A percentile compares a stretch with the other conserved stretches of the same genome.
Evolutionary conservation across 1,140 invertebrate species (phyloP).

Genomic region (Carposina sasakii): DNA sequence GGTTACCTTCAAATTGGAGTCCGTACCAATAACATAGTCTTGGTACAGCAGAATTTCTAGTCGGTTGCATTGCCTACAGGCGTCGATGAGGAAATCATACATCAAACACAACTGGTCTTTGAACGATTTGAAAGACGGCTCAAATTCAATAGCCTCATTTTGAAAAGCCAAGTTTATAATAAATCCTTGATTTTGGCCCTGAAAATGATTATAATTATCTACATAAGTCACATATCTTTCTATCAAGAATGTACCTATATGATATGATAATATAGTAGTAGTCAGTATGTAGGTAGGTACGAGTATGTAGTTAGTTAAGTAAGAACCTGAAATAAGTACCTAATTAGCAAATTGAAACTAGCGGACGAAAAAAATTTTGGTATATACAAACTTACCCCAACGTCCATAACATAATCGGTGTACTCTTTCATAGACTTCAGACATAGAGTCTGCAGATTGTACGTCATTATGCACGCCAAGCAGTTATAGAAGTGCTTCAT

Average conservation of each 20-base stretch:
- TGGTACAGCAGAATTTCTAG: slow-evolving; percentile 82
- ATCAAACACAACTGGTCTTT: slow-evolving; percentile 79
- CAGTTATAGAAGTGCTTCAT: slow-evolving; percentile 88
- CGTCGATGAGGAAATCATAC: slow-evolving; percentile 81
- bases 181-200: slow-evolving; percentile 83
- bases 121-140: slow-evolving; percentile 85
- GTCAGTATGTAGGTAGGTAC: background rate
- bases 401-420: slow-evolving; percentile 82
- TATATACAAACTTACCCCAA: slow-evolving; percentile 81
- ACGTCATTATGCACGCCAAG: slow-evolving; percentile 88
- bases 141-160: slow-evolving; percentile 81
- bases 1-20: slow-evolving; percentile 44
- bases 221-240: too few relatives aligned
- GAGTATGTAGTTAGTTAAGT: background rate
- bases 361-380: too few relatives aligned
- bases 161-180: slow-evolving; percentile 80
- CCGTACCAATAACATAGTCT: slow-evolving; percentile 63
- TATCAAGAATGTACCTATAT: background rate
- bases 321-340: too few relatives aligned
- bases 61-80: slow-evolving; percentile 79
- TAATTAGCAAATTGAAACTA: too few relatives aligned
- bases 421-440: slow-evolving; percentile 87
- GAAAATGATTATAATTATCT: slow-evolving; percentile 25
- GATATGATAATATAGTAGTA: background rate
- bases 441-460: slow-evolving; percentile 85